A percentile compares a stretch with the other conserved stretches of the same genome.
Conservation (phyloP, 1,140 invertebrate genomes). For the Drosophila quadrilineata region DNA sequence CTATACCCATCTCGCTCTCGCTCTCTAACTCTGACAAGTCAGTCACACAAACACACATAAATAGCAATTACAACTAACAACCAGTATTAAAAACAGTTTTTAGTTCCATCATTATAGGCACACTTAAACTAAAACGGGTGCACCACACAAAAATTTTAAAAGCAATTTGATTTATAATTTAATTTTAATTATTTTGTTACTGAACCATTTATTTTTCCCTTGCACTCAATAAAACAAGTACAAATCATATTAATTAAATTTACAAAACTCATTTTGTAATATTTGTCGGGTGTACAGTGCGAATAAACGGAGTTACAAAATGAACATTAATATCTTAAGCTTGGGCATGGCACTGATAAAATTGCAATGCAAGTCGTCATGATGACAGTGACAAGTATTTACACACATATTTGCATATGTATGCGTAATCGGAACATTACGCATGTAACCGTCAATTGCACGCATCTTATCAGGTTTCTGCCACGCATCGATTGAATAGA, state of each 20-base stretch:
- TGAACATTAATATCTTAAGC: no score
- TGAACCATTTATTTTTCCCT: no score
- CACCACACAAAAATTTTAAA: conserved; percentile 17
- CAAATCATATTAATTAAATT: neutral
- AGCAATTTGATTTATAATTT: neutral
- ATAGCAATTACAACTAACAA: conserved; percentile 58
- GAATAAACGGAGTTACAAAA: no score
- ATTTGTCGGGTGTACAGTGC: conserved; percentile 20
- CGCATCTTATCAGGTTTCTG: conserved; percentile 30
- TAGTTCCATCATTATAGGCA: conserved; percentile 43
- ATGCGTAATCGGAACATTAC: neutral
- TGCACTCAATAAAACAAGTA: no score
- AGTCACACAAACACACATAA: conserved; percentile 49
- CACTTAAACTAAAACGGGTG: conserved; percentile 1
- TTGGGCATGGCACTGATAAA: no score
- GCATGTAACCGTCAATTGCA: no score
- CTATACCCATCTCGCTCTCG: neutral
- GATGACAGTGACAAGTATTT: no score
- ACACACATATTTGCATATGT: neutral
- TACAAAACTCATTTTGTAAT: neutral
- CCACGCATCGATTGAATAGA: conserved; percentile 17
- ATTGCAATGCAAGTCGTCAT: neutral
- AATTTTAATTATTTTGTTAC: no score
- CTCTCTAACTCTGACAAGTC: conserved; percentile 12
- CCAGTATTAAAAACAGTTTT: conserved; percentile 63